Evolutionary conservation across 2,113 vertebrate species (phyloP), one percentile per base, ranked within the genome.

Genomic region (Leptobrachium leishanense): DNA sequence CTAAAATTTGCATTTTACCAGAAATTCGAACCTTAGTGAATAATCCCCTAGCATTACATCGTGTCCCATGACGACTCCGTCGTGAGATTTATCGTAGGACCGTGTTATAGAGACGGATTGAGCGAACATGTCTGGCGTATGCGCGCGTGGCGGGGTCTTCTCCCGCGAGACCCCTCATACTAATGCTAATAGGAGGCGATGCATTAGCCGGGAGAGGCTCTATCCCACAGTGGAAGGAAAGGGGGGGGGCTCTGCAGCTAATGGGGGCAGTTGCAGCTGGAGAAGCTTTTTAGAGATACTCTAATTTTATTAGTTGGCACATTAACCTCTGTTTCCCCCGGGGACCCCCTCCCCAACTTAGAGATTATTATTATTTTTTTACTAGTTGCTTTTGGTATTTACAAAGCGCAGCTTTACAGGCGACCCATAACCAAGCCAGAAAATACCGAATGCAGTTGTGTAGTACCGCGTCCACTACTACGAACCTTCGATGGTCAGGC

Each of bases 201-300:
- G 68, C 77, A 79, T 79, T 79, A 79, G 77, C 72, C 44, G 55
- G 44, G 68, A 55, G 67, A 63, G 67, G 63, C 54, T 64, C 74
- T 76, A 67, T 68, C 43, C 55, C 46, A 2, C 40, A 75, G 44
- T 40, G 15, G 4, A 12, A 39, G 67, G 43, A 54, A 12, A 9
- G 10, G 20, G 20, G 20, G 20, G 46, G 11, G 59, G 54, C 15
- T 6, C n/a, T 2, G 39, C 4, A 31, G 68, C 59, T 72, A 65
- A 64, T 39, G 13, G 65, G 65, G 75, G 75, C 75, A 68, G 75
- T 53, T 77, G 75, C 75, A 76, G 75, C 66, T 50, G 55, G 67
- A 54, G 43, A 78, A 71, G 68, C 69, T 64, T 59, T 67, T 72
- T 71, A 64, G 41, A 63, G 57, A 57, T 50, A 12, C 57, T 64